phyloP scores from a whole-genome alignment of 2,797 vertebrate genomes.

The Paguma larvata region DNA sequence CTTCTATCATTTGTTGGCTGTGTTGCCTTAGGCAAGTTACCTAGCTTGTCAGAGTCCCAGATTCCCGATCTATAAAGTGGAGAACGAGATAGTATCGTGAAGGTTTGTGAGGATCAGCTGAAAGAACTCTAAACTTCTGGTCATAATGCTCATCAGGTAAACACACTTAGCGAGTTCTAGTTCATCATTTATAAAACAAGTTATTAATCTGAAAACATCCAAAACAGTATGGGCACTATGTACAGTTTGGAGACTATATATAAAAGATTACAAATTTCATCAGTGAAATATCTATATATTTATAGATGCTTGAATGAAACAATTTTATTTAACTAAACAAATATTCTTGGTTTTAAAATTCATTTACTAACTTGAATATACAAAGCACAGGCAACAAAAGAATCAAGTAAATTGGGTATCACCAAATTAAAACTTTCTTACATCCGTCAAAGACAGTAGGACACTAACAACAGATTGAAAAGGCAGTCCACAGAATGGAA shows the following conservation, averaged over 20 bases:
- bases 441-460: neutral
- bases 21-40: constrained; percentile 17
- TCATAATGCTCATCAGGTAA: neutral
- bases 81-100: neutral
- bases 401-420: neutral
- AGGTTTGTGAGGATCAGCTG: neutral
- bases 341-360: constrained; percentile 57
- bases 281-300: neutral
- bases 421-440: neutral
- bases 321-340: constrained; percentile 20
- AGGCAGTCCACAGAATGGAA: neutral
- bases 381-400: neutral
- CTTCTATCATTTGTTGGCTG: neutral
- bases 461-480: neutral
- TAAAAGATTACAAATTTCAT: neutral
- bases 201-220: neutral
- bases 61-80: neutral
- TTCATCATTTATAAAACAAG: constrained; percentile 5
- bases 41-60: neutral
- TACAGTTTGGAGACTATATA: neutral
- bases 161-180: neutral
- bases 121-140: neutral
- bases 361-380: constrained; percentile 18
- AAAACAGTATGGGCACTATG: neutral
- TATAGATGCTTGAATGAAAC: constrained; percentile 23